Conservation (phyloP, 2,888 invertebrate species). For the Osmoderma eremita region DNA sequence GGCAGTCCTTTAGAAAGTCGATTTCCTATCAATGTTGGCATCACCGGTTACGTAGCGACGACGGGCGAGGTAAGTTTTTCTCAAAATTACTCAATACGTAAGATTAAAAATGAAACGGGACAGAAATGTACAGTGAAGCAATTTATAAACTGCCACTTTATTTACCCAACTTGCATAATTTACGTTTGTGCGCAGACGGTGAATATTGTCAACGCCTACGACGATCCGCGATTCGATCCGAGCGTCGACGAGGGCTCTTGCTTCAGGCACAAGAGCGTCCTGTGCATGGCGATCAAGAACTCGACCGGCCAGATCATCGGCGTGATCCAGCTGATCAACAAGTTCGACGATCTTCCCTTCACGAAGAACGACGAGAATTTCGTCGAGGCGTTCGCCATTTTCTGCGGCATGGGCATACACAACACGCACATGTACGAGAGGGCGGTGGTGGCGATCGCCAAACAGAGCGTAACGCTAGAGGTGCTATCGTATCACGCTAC, state of each 20-base stretch:
- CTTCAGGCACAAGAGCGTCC: slow-evolving; percentile 88
- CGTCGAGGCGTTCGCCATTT: slow-evolving; percentile 96
- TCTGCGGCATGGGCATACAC: slow-evolving; percentile 97
- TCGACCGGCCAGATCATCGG: slow-evolving; percentile 92
- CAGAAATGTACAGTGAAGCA: not conserved
- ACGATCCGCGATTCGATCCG: slow-evolving; percentile 88
- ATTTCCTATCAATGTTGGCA: slow-evolving; percentile 94
- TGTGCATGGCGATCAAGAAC: slow-evolving; percentile 97
- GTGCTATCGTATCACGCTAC: slow-evolving; percentile 96
- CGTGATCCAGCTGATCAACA: slow-evolving; percentile 92
- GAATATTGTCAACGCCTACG: slow-evolving; percentile 90
- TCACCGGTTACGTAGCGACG: slow-evolving; percentile 93
- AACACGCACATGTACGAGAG: slow-evolving; percentile 98
- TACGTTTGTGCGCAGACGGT: slow-evolving; percentile 75
- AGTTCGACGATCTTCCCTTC: slow-evolving; percentile 89
- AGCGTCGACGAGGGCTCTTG: slow-evolving; percentile 84
- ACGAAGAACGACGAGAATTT: slow-evolving; percentile 97
- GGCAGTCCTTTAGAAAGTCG: slow-evolving; percentile 88
- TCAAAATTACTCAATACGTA: too few relatives aligned
- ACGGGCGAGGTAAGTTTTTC: slow-evolving; percentile 87
- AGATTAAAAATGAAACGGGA: too few relatives aligned
- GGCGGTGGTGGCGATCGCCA: slow-evolving; percentile 94
- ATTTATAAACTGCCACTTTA: not conserved
- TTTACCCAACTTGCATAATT: not conserved
- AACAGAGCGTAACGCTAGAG: slow-evolving; percentile 94